Percentiles rank a stretch among this genome's conserved stretches.
Conservation (phyloP, 1,140 invertebrate genomes). For the Listronotus bonariensis region DNA sequence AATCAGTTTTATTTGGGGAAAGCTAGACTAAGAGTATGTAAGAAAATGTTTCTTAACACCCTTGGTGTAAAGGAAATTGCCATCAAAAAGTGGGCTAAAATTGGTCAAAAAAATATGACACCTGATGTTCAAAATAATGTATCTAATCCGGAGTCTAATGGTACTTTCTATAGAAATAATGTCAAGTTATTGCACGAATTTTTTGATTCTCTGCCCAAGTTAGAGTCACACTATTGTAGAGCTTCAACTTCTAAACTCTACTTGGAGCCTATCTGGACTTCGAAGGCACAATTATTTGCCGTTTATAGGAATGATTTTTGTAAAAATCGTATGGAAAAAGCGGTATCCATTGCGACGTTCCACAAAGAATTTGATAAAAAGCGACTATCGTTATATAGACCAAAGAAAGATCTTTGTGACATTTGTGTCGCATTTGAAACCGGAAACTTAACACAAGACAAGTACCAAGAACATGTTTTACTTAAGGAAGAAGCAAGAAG, state of each 20-base stretch:
- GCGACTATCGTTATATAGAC: constrained; percentile 4
- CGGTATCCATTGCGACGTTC: constrained; percentile 8
- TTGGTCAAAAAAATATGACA: too few relatives aligned
- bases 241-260: constrained; percentile 10
- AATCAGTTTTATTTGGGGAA: too few relatives aligned
- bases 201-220: constrained; percentile 17
- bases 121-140: too few relatives aligned
- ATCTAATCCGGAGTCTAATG: too few relatives aligned
- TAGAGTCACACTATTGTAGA: constrained; percentile 27
- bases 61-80: too few relatives aligned
- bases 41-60: too few relatives aligned
- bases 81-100: too few relatives aligned
- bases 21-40: too few relatives aligned
- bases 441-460: neutral
- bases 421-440: constrained; percentile 10
- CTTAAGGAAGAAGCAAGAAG: constrained; percentile 17
- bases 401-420: constrained; percentile 21
- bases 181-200: neutral
- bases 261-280: constrained; percentile 14
- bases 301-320: constrained; percentile 20
- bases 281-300: constrained; percentile 7
- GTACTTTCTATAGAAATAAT: too few relatives aligned
- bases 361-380: constrained; percentile 12
- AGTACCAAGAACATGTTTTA: constrained; percentile 12
- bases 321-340: neutral